These are phyloP conservation scores for Chrysaora quinquecirrha DNA, from an alignment of 30 jellyfish, hydroid and myxozoan genomes.

Conservation along the genomic window DNA sequence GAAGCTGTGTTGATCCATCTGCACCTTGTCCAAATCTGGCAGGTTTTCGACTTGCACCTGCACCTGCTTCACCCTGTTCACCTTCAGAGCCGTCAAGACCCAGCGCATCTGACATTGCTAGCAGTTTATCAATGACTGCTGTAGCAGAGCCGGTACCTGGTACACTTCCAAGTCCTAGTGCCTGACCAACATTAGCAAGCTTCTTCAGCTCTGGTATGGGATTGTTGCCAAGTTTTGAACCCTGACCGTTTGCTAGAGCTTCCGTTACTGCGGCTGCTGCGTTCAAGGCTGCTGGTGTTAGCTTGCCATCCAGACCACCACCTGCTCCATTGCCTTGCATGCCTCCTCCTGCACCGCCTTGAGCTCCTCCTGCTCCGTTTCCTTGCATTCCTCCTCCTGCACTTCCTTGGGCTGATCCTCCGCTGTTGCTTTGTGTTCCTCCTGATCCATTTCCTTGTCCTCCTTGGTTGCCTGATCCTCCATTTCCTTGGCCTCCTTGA, in stretches of 20 bases:
- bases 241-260: constrained; percentile 52
- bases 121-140: constrained; percentile 65
- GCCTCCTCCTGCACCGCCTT: background rate
- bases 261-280: constrained; percentile 52
- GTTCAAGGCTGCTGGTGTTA: constrained; percentile 29
- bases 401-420: background rate
- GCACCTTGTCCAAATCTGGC: constrained; percentile 76
- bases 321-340: background rate
- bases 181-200: constrained; percentile 65
- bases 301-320: background rate
- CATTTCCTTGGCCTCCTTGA: constrained; percentile 16
- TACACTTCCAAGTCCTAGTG: constrained; percentile 63
- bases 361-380: background rate
- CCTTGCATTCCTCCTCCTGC: background rate
- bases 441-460: constrained; percentile 20
- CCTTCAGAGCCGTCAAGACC: constrained; percentile 62
- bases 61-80: constrained; percentile 5
- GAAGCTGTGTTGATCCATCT: constrained; percentile 61
- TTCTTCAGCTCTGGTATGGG: constrained; percentile 60
- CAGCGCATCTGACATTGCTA: constrained; percentile 83
- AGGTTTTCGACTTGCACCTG: constrained; percentile 29
- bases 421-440: background rate
- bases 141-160: constrained; percentile 73
- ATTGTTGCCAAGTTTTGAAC: constrained; percentile 35
- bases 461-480: constrained; percentile 13